These are phyloP conservation scores for Trachythela sp. DNA, from an alignment of 64 coral and sea anemone species.

Conservation along the genomic window DNA sequence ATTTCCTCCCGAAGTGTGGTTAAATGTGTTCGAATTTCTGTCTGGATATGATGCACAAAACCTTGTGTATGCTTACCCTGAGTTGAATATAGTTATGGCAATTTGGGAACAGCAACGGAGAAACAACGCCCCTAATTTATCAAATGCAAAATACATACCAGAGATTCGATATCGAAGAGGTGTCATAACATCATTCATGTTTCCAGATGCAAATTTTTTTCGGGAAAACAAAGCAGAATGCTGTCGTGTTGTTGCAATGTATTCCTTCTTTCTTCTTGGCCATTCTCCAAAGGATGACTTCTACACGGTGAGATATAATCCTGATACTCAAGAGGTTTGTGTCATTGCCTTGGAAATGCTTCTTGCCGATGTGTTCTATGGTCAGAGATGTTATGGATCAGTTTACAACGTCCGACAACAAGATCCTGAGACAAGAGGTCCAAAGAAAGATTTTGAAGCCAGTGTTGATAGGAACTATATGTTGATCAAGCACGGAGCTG, in stretches of 20 bases:
- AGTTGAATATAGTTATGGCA: not conserved
- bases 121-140: no score
- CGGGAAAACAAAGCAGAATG: not conserved
- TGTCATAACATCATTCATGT: not conserved
- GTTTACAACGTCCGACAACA: no score
- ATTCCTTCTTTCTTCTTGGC: not conserved
- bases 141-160: no score
- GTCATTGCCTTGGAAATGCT: not conserved
- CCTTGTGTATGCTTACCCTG: not conserved
- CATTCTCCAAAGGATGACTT: not conserved
- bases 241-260: conserved; percentile 12
- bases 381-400: no score
- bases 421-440: no score
- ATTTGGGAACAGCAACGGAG: no score
- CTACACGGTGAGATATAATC: not conserved
- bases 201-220: not conserved
- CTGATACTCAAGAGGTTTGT: not conserved
- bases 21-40: not conserved
- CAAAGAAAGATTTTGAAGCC: no score
- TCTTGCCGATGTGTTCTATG: no score
- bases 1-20: not conserved
- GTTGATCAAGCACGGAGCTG: no score
- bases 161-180: not conserved
- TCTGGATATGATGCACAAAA: not conserved
- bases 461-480: no score